A percentile compares a stretch with the other conserved stretches of the same genome.
phyloP scores from a whole-genome alignment of 1,140 invertebrate species.

The Scylla paramamosain region DNA sequence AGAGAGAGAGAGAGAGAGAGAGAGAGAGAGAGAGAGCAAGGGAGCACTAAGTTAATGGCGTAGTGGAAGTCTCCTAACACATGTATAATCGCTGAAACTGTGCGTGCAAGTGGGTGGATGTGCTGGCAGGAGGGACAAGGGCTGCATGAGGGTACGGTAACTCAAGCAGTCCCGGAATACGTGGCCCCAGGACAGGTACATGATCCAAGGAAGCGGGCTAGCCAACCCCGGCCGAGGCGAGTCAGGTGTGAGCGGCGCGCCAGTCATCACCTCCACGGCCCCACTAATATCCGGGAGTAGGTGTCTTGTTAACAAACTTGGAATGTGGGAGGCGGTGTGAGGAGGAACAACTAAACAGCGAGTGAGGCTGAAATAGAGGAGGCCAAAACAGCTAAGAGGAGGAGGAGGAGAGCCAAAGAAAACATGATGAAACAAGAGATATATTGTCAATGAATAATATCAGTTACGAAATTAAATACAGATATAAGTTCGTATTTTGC shows the following conservation, averaged over 20 bases:
- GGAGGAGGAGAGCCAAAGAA: not conserved
- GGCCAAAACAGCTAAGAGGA: not conserved
- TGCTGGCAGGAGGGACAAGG: not conserved
- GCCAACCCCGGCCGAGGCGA: not conserved
- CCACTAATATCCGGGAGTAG: not conserved
- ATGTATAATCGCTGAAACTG: no score
- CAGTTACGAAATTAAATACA: no score
- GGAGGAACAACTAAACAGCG: no score
- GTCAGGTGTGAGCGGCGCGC: constrained; percentile 10
- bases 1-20: not conserved
- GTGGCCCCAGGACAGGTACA: not conserved
- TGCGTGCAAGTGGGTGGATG: not conserved
- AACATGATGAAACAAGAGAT: no score
- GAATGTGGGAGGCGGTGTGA: not conserved
- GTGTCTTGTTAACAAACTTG: constrained; percentile 28
- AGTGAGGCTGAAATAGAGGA: not conserved
- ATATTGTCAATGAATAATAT: no score
- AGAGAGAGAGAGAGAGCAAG: not conserved
- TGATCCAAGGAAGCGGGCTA: not conserved
- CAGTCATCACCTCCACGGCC: not conserved
- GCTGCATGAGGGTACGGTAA: not conserved
- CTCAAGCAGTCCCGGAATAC: not conserved
- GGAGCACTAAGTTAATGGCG: no score
- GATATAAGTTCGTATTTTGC: no score
- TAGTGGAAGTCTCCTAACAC: no score